Evolutionary conservation across 2,113 vertebrate species (phyloP).

Genomic region (Tetraodon nigroviridis): DNA sequence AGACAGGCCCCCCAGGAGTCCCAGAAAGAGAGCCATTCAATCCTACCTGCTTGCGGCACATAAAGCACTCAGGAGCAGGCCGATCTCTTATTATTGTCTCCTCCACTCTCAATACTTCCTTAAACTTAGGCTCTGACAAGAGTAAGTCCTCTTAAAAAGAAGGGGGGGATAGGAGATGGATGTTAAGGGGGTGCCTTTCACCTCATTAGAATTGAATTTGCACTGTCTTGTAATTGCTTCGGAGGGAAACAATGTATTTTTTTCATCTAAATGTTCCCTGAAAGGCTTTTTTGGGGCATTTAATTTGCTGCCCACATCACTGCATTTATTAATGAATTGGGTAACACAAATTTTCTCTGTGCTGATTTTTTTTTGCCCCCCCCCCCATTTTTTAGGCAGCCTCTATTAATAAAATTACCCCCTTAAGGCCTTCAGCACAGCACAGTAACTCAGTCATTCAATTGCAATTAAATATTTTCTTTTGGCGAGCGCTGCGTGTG

Average conservation of each 20-base stretch:
- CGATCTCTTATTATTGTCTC: conserved; percentile 92
- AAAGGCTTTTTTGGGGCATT: conserved; percentile 90
- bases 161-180: conserved; percentile 56
- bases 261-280: conserved; percentile 64
- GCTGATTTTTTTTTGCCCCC: conserved; percentile 77
- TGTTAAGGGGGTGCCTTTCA: conserved; percentile 87
- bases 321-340: conserved; percentile 94
- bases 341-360: conserved; percentile 92
- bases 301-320: conserved; percentile 93
- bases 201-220: conserved; percentile 87
- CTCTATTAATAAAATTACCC: conserved; percentile 93
- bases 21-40: conserved; percentile 88
- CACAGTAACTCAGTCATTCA: conserved; percentile 88
- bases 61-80: conserved; percentile 80
- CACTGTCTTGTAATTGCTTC: conserved; percentile 89
- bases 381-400: conserved; percentile 80
- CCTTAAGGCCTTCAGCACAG: conserved; percentile 88
- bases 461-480: conserved; percentile 86
- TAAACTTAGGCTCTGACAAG: conserved; percentile 82
- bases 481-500: conserved; percentile 76
- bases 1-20: conserved; percentile 89
- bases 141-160: conserved; percentile 69
- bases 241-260: conserved; percentile 91
- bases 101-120: conserved; percentile 78
- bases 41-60: conserved; percentile 88